A percentile compares a stretch with the other conserved stretches of the same genome.
These are phyloP conservation scores for Autographa pulchrina DNA, from an alignment of 2,888 invertebrate species.

Conservation along the genomic window DNA sequence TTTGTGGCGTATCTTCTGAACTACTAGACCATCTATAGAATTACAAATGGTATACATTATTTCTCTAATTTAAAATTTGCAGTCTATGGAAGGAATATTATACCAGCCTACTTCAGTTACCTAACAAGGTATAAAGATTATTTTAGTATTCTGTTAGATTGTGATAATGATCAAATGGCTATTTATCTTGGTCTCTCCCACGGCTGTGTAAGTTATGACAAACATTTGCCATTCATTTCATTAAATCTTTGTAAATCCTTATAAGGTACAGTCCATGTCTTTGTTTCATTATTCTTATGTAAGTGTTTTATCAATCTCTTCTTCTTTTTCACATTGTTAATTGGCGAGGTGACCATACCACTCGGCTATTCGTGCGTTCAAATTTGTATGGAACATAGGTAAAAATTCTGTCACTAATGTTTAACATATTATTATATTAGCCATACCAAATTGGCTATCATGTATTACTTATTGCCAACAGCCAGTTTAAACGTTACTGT, in stretches of 20 bases:
- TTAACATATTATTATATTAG: neutral
- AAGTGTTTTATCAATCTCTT: neutral
- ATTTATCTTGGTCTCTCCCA: constrained; percentile 37
- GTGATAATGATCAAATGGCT: constrained; percentile 27
- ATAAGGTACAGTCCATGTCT: neutral
- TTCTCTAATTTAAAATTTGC: too few species aligned
- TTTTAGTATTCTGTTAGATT: constrained; percentile 24
- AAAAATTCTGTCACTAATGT: too few species aligned
- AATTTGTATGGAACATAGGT: too few species aligned
- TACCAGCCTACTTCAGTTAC: neutral
- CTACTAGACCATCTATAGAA: too few species aligned
- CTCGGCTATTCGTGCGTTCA: too few species aligned
- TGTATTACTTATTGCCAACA: neutral
- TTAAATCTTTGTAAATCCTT: constrained; percentile 28
- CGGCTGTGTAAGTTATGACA: constrained; percentile 31
- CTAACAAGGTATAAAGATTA: constrained; percentile 22
- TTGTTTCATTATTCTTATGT: neutral
- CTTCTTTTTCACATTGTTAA: too few species aligned
- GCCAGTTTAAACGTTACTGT: too few species aligned
- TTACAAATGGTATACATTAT: too few species aligned
- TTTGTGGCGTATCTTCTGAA: too few species aligned
- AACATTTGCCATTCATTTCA: constrained; percentile 29
- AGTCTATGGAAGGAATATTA: neutral
- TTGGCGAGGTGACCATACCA: too few species aligned
- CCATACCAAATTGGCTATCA: neutral